Evolutionary conservation across 2,888 invertebrate species (phyloP).

Genomic region (Aphrophora alni): DNA sequence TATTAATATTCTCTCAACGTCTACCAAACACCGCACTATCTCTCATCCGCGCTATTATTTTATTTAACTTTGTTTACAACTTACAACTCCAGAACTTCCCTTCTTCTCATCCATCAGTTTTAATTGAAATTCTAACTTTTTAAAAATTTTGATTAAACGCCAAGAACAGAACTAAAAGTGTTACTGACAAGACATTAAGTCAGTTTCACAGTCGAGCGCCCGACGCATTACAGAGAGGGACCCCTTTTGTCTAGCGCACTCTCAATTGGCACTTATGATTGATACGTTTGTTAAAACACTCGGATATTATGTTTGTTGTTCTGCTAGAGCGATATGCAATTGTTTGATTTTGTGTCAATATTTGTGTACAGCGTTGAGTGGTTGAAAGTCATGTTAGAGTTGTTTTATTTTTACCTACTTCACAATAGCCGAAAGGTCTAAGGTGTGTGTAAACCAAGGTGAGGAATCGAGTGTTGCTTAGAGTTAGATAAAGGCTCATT

Average conservation of each 20-base stretch:
- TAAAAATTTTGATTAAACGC: neutral
- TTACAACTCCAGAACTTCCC: neutral
- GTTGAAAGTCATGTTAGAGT: too few relatives aligned
- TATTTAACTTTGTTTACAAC: neutral
- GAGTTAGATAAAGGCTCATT: too few relatives aligned
- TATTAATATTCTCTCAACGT: too few relatives aligned
- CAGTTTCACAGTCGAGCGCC: neutral
- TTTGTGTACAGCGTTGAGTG: too few relatives aligned
- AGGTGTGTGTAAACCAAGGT: too few relatives aligned
- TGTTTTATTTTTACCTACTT: too few relatives aligned
- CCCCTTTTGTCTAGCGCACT: neutral
- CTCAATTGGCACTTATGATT: neutral
- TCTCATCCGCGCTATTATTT: neutral
- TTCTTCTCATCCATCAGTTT: neutral
- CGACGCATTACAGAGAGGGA: too few relatives aligned
- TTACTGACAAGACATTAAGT: neutral
- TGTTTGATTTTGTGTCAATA: too few relatives aligned
- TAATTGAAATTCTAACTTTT: neutral
- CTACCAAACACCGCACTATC: neutral
- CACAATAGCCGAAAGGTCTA: too few relatives aligned
- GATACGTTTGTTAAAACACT: neutral
- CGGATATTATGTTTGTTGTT: too few relatives aligned
- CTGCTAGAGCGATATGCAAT: too few relatives aligned
- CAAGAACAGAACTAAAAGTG: neutral
- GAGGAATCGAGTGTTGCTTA: too few relatives aligned